Base-by-base conservation (phyloP, 2,797 vertebrate genomes). In the Sebastes hubbsi region DNA sequence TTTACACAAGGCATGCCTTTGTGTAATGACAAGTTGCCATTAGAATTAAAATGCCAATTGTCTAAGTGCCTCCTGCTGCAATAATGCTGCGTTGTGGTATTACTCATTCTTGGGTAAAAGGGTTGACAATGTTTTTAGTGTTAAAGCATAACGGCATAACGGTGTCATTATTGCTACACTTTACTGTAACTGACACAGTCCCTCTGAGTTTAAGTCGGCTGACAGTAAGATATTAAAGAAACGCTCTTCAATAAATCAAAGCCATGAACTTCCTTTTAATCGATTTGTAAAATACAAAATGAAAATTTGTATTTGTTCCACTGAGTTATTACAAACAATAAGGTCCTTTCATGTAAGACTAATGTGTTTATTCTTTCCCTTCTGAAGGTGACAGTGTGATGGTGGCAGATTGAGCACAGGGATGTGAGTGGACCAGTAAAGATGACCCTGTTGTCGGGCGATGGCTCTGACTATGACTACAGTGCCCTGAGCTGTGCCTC, bases 381-480 rank as follows among this genome's bases (percentile, higher is more conserved):
- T 71, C 64, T 83, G 71, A 72, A 84, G 83, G 85, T 85, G 75
- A 67, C 42, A 27, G 63, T 29, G 77, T 83, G 83, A 78, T 54
- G 77, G 78, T 34, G 88, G 59, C 60, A 34, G 66, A 24, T 2
- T 89, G 77, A 79, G 55, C 85, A 10, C 84, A 94, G 97, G 95
- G 94, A 99, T 98, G 97, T 96, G 92, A 97, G 55, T 70, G 72
- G 69, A 85, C 88, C 80, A 96, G 92, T 92, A 97, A 96, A 96
- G 90, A 99, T 99, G 98, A 98, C 98, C 95, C 96, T 99, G 89
- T 81, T 99, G 93, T 95, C 97, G 2, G 98, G 98, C 54, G 98
- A 99, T 88, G 98, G 98, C 85, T 99, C 98, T 0, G 98, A 99
- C 92, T 99, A 98, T 1, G 98, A 99, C 95, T 99, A 98, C 91